These are phyloP conservation scores for Calephelis nemesis DNA, from an alignment of 1,140 invertebrate species.

Conservation along the genomic window DNA sequence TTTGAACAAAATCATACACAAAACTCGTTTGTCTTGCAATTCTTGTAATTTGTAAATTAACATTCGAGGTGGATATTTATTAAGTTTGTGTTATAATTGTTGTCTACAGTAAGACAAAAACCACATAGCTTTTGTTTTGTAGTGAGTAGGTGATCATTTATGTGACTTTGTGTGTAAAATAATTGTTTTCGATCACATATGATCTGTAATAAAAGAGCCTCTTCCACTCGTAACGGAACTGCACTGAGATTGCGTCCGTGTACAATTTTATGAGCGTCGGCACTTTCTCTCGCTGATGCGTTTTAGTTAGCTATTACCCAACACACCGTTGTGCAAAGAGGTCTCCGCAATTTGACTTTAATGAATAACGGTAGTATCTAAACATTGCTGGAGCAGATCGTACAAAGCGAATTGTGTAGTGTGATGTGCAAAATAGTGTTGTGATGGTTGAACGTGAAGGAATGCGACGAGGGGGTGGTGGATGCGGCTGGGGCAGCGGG, in stretches of 20 bases:
- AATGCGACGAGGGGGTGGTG: constrained; percentile 65
- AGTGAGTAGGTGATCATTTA: no score
- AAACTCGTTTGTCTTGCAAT: no score
- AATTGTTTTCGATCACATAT: constrained; percentile 12
- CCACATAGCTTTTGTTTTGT: no score
- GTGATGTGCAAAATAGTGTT: constrained; percentile 56
- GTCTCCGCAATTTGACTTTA: constrained; percentile 39
- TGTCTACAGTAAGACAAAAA: no score
- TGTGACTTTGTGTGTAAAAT: no score
- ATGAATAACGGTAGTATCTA: constrained; percentile 55
- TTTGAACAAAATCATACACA: no score
- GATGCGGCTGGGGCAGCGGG: constrained; percentile 70
- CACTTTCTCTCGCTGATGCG: constrained; percentile 71
- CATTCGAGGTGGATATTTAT: no score
- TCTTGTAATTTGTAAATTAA: no score
- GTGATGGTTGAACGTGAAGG: constrained; percentile 71
- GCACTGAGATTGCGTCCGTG: constrained; percentile 57
- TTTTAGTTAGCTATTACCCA: constrained; percentile 61
- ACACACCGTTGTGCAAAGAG: constrained; percentile 55
- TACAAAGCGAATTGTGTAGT: constrained; percentile 40
- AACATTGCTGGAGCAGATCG: constrained; percentile 30
- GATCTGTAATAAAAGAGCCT: constrained; percentile 3
- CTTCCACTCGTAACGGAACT: constrained; percentile 24
- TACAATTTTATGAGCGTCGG: constrained; percentile 51
- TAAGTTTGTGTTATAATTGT: no score